Conservation (phyloP, 2,888 invertebrate species). For the Sinelater perroti region DNA sequence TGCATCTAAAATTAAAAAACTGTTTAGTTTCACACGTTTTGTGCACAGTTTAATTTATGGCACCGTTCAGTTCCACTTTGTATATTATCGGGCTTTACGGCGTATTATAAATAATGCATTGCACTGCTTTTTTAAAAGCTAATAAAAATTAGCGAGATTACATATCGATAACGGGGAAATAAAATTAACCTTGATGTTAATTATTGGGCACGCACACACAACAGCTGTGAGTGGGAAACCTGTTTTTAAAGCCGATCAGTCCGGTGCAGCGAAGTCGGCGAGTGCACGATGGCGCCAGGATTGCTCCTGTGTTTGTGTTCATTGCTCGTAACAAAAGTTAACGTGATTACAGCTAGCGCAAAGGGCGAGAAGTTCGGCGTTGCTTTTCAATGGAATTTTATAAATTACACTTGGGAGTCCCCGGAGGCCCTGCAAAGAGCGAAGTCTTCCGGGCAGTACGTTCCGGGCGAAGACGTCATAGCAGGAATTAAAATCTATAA, state of each 20-base stretch:
- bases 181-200: too few relatives aligned
- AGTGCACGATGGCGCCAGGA: not conserved
- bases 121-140: too few relatives aligned
- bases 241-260: not conserved
- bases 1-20: too few relatives aligned
- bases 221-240: too few relatives aligned
- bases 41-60: too few relatives aligned
- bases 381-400: constrained; percentile 73
- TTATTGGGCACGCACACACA: too few relatives aligned
- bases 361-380: constrained; percentile 62
- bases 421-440: constrained; percentile 65
- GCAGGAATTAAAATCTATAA: constrained; percentile 73
- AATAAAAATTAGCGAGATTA: too few relatives aligned
- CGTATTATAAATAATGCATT: too few relatives aligned
- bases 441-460: constrained; percentile 65
- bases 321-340: constrained; percentile 6
- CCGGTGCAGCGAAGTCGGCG: not conserved
- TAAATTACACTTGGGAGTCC: constrained; percentile 71
- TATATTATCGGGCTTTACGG: too few relatives aligned
- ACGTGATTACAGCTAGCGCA: constrained; percentile 4
- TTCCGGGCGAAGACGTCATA: constrained; percentile 71
- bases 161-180: too few relatives aligned
- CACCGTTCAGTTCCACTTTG: too few relatives aligned
- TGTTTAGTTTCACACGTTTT: too few relatives aligned
- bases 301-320: not conserved